Evolutionary conservation across 2,113 vertebrate genomes (phyloP), one percentile per base, ranked within the genome.

Genomic region (Emberiza fucata): DNA sequence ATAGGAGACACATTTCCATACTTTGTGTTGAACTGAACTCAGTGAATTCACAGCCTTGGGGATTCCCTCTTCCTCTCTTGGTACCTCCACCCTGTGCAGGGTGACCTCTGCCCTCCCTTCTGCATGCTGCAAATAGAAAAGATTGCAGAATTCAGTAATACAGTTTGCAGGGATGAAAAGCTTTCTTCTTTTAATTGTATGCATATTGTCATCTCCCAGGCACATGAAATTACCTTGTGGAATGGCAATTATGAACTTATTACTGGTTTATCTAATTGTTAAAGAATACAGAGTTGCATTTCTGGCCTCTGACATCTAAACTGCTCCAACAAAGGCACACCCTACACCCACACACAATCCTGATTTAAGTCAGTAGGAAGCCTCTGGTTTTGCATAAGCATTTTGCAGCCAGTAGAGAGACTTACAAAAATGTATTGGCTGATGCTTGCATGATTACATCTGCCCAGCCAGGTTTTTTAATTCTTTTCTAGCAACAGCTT

Each of bases 261-360:
- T 94, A 80, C 85, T 90, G 93, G 64, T 90, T 96, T 96, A 94
- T 94, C 76, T 94, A 95, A 90, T 95, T 92, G 79, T 45, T 86
- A 81, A 94, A 86, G 92, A 97, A 92, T 92, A 97, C 82, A 68
- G 90, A 88, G 64, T 64, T 88, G 82, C 68, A 45, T 73, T 91
- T 88, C 60, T 90, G 71, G 93, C 76, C 82, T 40, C 28, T 77
- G 76, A 72, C 86, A 12, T 44, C 64, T 77, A 71, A 72, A 57
- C 39, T 83, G 71, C 72, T 92, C 72, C 68, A 88, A 77, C 14
- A 44, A 75, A 90, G 92, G 82, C 90, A 90, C 92, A 76, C 94
- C 92, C 92, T 90, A 92, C 93, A 71, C 95, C 94, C 95, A 90
- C 92, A 35, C 90, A 83, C 69, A 61, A 40, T 89, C 70, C 82